phyloP scores from a whole-genome alignment of 2,113 vertebrate species.

The Amazona guildingii region DNA sequence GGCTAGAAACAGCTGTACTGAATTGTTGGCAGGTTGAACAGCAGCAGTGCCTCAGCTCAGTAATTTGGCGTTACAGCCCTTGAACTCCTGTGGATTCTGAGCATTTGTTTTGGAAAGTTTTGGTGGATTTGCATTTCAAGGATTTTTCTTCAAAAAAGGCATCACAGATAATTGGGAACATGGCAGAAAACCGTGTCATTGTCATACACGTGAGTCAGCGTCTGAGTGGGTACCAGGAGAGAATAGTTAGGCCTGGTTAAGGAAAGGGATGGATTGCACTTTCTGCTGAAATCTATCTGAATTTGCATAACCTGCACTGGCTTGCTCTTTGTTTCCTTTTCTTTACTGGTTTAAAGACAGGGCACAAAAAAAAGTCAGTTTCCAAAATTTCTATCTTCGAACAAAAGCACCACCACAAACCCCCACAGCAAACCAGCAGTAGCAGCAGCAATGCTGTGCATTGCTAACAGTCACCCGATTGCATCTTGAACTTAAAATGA shows the following conservation, averaged over 20 bases:
- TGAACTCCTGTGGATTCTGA: neutral
- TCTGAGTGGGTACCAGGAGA: neutral
- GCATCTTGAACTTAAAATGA: neutral
- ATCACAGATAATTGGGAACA: neutral
- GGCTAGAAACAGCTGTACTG: neutral
- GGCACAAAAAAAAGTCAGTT: neutral
- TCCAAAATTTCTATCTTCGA: neutral
- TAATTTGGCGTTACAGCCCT: neutral
- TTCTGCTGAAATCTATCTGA: neutral
- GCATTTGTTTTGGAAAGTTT: neutral
- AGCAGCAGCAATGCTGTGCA: neutral
- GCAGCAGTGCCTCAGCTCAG: neutral
- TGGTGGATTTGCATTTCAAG: neutral
- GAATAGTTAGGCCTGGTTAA: neutral
- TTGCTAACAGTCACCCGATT: neutral
- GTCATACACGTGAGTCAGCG: neutral
- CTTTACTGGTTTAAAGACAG: neutral
- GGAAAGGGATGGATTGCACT: neutral
- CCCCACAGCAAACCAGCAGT: neutral
- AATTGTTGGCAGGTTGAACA: neutral
- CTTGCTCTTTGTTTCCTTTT: neutral
- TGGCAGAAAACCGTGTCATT: neutral
- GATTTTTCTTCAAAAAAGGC: neutral
- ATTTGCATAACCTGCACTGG: neutral
- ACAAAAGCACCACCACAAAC: neutral